Base-by-base conservation (phyloP, 2,113 vertebrate genomes). In the Meriones unguiculatus region DNA sequence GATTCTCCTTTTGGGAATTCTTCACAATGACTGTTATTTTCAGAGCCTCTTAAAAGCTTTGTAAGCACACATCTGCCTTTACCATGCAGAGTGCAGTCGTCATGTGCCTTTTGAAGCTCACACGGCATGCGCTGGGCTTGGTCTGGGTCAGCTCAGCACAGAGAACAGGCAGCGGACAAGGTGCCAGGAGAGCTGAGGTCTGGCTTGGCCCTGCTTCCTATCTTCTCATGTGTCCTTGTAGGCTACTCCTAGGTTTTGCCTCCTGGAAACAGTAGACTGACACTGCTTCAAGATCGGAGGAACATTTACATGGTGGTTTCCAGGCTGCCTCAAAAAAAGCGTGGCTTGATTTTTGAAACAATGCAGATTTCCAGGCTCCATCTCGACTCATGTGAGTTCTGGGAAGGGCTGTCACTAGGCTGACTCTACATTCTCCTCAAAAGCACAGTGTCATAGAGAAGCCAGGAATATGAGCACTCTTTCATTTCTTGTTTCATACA, bases 1-100 rank as follows among this genome's bases (percentile, higher is more conserved):
- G 52, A 4, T 57, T 96, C 35, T 81, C 41, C n/a, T 87, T 96
- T 87, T 38, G 25, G 2, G 75, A 57, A 85, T 62, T 85, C 59
- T 65, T 64, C 76, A 90, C 89, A 93, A 93, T 88, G 72, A 1
- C 28, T 91, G 67, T 88, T 41, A 57, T 90, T 96, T 80, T 91
- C 50, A 30, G 91, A 91, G 80, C 9, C 41, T 28, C 0, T 0
- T 38, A 72, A 50, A 94, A 73, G 38, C 64, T 91, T 78, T 59
- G 75, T n/a, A 82, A 89, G 81, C 41, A 77, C 30, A 46, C 54
- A 69, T 65, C 75, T 90, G 81, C 76, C 52, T 96, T 81, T 59
- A 38, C 32, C 15, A 73, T 0, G 1, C 8, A 0, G 50, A 92
- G 24, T 1, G 1, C 52, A 10, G 8, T 57, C 0, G 0, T 65